Conservation (phyloP, 1,140 invertebrate genomes). For the Heterodera schachtii region DNA sequence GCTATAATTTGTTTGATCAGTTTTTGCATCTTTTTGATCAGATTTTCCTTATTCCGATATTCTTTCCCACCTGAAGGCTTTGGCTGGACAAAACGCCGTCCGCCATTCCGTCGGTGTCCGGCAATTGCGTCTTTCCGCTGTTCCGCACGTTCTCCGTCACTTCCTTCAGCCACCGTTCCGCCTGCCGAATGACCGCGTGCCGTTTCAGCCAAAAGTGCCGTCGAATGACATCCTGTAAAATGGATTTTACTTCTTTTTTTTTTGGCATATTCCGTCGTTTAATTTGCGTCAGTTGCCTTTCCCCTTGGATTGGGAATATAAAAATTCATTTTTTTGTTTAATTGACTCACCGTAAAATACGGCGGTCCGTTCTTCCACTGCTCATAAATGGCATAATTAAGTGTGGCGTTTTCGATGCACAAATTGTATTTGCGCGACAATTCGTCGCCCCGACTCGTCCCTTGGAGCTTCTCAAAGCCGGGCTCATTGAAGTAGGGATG, state of each 20-base stretch:
- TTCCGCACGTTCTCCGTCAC: conserved; percentile 25
- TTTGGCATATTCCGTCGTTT: too few species aligned
- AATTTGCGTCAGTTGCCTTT: too few species aligned
- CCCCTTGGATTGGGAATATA: conserved; percentile 76
- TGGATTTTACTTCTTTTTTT: too few species aligned
- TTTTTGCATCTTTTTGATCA: too few species aligned
- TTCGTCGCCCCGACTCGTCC: conserved; percentile 61
- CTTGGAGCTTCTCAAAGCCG: conserved; percentile 79
- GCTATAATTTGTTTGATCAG: conserved; percentile 23
- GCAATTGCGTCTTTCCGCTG: not conserved
- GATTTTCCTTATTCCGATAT: not conserved
- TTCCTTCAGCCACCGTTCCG: conserved; percentile 63
- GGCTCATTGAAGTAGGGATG: conserved; percentile 99
- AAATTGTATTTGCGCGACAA: conserved; percentile 83
- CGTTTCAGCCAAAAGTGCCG: conserved; percentile 92
- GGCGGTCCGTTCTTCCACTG: conserved; percentile 80
- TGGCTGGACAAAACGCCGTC: conserved; percentile 30
- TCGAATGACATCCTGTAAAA: conserved; percentile 77
- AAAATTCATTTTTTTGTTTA: conserved; percentile 79
- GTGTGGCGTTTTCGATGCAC: conserved; percentile 90
- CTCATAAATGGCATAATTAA: conserved; percentile 93
- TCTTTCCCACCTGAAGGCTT: conserved; percentile 16
- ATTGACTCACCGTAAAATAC: conserved; percentile 48
- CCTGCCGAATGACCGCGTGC: conserved; percentile 83
- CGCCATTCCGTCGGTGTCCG: conserved; percentile 7